Conservation (phyloP, 2,888 invertebrate species). For the Amblyjoppa fuscipennis region DNA sequence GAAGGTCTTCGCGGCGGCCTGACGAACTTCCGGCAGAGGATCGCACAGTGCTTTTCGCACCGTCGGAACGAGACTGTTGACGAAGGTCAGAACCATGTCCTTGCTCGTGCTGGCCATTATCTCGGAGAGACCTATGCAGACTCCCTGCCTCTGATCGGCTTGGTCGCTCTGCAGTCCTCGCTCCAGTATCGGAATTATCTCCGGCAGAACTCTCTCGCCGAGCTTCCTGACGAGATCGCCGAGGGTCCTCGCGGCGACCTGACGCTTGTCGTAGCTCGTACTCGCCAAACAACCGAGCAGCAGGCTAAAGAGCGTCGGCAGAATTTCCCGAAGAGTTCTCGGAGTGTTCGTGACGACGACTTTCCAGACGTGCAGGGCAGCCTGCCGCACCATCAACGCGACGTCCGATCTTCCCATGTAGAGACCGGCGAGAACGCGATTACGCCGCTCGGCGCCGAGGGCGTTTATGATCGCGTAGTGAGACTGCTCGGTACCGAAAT, state of each 20-base stretch:
- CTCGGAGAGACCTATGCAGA: constrained; percentile 98
- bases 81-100: constrained; percentile 96
- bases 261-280: constrained; percentile 97
- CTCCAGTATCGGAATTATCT: constrained; percentile 99
- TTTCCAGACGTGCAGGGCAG: constrained; percentile 99
- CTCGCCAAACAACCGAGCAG: constrained; percentile 97
- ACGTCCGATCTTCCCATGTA: constrained; percentile 99
- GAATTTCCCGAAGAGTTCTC: constrained; percentile 97
- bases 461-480: constrained; percentile 96
- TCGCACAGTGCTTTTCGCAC: constrained; percentile 98
- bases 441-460: constrained; percentile 95
- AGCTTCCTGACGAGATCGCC: constrained; percentile 98
- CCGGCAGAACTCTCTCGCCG: constrained; percentile 98
- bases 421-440: constrained; percentile 96
- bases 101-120: constrained; percentile 98
- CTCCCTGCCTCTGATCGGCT: constrained; percentile 98
- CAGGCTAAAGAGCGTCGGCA: constrained; percentile 96
- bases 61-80: constrained; percentile 95
- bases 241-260: constrained; percentile 97
- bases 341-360: constrained; percentile 99
- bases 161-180: constrained; percentile 96
- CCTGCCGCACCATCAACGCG: constrained; percentile 98
- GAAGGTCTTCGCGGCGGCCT: constrained; percentile 98
- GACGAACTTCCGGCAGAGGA: constrained; percentile 95
- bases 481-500: constrained; percentile 99